phyloP scores from a whole-genome alignment of 2,113 vertebrate genomes.

The Xiphophorus maculatus region DNA sequence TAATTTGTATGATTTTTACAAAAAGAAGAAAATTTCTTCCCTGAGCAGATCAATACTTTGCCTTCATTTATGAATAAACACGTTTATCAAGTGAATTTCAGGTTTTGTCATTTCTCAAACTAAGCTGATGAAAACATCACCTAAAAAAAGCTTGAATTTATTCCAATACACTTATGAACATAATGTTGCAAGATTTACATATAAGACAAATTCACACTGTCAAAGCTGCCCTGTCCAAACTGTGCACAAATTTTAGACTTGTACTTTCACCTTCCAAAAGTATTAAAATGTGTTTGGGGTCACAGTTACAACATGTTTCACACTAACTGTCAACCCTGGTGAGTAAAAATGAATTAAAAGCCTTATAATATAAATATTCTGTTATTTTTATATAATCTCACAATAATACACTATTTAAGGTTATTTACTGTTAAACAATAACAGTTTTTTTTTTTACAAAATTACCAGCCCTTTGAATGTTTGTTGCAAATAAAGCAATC shows the following conservation, averaged over 20 bases:
- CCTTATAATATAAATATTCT: no score
- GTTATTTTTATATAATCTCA: no score
- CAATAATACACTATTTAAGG: not conserved
- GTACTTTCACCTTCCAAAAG: slow-evolving; percentile 17
- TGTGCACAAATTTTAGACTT: slow-evolving; percentile 14
- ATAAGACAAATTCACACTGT: slow-evolving; percentile 19
- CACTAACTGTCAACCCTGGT: no score
- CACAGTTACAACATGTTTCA: no score
- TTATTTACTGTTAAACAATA: no score
- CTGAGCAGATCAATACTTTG: slow-evolving; percentile 64
- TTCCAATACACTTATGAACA: slow-evolving; percentile 28
- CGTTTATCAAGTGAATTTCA: slow-evolving; percentile 50
- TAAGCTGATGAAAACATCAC: slow-evolving; percentile 19
- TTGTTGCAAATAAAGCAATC: no score
- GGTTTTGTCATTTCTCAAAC: slow-evolving; percentile 1
- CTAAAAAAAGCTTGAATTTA: slow-evolving; percentile 16
- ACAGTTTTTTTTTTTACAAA: not conserved
- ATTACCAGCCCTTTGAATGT: not conserved
- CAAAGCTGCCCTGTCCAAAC: slow-evolving; percentile 14
- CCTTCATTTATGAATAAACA: slow-evolving; percentile 80
- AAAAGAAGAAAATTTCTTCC: slow-evolving; percentile 53
- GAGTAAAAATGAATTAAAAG: no score
- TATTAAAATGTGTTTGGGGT: no score
- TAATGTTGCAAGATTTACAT: not conserved
- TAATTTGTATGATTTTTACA: slow-evolving; percentile 79